These are phyloP conservation scores for Hoplostethus atlanticus DNA, from an alignment of 2,797 vertebrate genomes.

Conservation along the genomic window DNA sequence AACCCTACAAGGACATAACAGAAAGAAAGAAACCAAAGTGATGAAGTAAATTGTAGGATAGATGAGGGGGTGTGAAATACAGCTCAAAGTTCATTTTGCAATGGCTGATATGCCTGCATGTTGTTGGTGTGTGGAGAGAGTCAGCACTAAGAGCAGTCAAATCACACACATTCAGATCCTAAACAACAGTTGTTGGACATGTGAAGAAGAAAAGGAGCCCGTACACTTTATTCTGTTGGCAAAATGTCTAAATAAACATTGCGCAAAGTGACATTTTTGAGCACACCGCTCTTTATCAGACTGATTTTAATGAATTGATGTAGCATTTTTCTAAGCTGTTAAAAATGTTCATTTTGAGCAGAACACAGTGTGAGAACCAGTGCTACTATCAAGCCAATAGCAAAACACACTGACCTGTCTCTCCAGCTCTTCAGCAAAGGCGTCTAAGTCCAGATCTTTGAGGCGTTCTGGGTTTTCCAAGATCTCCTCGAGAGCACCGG, in stretches of 20 bases:
- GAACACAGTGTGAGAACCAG: background rate
- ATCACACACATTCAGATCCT: no score
- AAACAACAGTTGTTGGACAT: background rate
- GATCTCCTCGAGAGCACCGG: constrained; percentile 97
- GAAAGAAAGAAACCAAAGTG: background rate
- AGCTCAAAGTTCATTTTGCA: no score
- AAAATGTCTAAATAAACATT: no score
- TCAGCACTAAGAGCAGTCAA: no score
- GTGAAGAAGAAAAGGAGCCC: background rate
- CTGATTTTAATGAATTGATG: no score
- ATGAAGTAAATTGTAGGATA: no score
- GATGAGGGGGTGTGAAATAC: no score
- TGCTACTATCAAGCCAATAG: background rate
- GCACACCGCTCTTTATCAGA: no score
- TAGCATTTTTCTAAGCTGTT: no score
- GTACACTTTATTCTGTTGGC: background rate
- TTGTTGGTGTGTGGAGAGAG: no score
- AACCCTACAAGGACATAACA: constrained; percentile 84
- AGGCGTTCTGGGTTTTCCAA: constrained; percentile 97
- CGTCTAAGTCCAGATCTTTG: constrained; percentile 97
- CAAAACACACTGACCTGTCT: constrained; percentile 89
- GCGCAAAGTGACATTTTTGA: no score
- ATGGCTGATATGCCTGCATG: no score
- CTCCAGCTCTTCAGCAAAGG: constrained; percentile 98
- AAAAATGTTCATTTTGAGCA: background rate